Evolutionary conservation across 2,797 vertebrate genomes (phyloP).

Genomic region (Vespertilio murinus): DNA sequence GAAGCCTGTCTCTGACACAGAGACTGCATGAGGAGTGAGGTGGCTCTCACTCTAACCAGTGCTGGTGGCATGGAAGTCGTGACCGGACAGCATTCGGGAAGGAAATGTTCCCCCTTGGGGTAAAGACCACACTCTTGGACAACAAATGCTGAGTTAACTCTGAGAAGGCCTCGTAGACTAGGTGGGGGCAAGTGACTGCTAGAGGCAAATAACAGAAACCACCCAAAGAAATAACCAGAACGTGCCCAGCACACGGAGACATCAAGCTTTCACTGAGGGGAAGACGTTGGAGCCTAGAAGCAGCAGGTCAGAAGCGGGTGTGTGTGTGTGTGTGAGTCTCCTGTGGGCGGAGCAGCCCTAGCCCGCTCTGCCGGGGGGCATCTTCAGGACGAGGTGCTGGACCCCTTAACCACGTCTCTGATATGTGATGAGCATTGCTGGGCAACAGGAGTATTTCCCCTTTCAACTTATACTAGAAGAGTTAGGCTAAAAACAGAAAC

Average conservation of each 20-base stretch:
- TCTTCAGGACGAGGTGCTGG: neutral
- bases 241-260: fast-evolving
- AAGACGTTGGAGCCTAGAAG: neutral
- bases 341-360: neutral
- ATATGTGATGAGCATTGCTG: neutral
- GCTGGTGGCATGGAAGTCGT: neutral
- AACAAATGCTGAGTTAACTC: neutral
- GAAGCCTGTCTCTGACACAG: neutral
- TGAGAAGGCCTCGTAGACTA: neutral
- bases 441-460: neutral
- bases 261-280: neutral
- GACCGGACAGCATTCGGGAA: neutral
- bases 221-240: neutral
- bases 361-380: neutral
- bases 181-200: neutral
- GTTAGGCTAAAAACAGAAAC: neutral
- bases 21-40: neutral
- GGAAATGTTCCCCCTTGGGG: neutral
- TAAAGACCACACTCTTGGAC: neutral
- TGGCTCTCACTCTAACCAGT: neutral
- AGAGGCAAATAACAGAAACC: neutral
- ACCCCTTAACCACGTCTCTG: neutral
- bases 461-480: neutral
- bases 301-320: neutral
- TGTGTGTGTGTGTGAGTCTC: too few species aligned